Evolutionary conservation across 2,888 invertebrate species (phyloP).

Genomic region (Trissolcus japonicus): DNA sequence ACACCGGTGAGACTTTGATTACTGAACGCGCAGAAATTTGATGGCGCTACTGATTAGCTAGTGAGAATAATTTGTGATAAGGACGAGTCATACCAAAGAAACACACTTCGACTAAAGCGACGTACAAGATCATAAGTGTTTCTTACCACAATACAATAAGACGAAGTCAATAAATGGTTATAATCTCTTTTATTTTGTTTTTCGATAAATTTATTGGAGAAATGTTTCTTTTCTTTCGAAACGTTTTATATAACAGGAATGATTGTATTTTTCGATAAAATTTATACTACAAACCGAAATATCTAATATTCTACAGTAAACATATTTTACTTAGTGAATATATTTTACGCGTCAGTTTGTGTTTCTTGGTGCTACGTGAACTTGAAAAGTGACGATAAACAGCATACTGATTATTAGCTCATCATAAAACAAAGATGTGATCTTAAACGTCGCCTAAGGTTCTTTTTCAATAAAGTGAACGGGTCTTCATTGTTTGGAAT

Average conservation of each 20-base stretch:
- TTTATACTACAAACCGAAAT: too few species aligned
- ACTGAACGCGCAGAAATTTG: constrained; percentile 18
- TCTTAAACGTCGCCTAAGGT: constrained; percentile 31
- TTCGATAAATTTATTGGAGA: too few species aligned
- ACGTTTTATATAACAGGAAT: too few species aligned
- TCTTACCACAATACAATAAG: constrained; percentile 3
- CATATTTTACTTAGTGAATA: too few species aligned
- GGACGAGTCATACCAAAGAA: constrained; percentile 69
- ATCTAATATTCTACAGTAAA: too few species aligned
- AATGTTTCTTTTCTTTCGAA: too few species aligned
- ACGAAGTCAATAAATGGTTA: constrained; percentile 28
- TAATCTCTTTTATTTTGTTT: too few species aligned
- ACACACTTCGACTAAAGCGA: constrained; percentile 46
- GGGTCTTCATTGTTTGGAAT: constrained; percentile 6
- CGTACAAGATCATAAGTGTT: constrained; percentile 56
- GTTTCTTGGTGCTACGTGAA: too few species aligned
- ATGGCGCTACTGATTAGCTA: constrained; percentile 55
- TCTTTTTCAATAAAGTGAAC: not conserved
- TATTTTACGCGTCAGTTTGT: too few species aligned
- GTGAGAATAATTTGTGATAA: constrained; percentile 71
- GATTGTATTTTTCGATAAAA: too few species aligned
- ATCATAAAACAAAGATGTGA: constrained; percentile 7
- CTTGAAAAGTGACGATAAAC: too few species aligned
- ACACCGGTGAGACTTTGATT: constrained; percentile 16
- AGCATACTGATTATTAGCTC: not conserved